Conservation (phyloP, 2,888 invertebrate genomes). For the Antitype chi region DNA sequence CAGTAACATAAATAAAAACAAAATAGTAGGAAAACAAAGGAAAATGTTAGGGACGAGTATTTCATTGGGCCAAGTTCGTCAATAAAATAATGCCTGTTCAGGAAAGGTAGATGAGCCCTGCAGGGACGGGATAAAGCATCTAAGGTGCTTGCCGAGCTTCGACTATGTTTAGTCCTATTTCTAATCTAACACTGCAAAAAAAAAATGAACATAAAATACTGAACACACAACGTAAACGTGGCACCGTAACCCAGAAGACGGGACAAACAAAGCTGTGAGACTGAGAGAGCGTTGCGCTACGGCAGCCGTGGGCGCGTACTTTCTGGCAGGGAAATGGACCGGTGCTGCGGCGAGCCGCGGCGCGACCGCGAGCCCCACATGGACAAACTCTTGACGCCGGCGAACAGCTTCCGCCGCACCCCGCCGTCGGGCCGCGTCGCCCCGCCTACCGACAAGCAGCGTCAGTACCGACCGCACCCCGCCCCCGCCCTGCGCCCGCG, state of each 20-base stretch:
- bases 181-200: conserved; percentile 88
- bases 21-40: conserved; percentile 69
- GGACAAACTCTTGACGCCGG: conserved; percentile 95
- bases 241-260: conserved; percentile 86
- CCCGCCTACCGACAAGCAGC: conserved; percentile 88
- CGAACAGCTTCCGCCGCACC: conserved; percentile 94
- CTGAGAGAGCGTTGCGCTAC: conserved; percentile 86
- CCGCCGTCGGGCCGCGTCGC: conserved; percentile 91
- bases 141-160: conserved; percentile 85
- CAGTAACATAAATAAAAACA: conserved; percentile 68
- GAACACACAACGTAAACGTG: conserved; percentile 87
- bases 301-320: conserved; percentile 92
- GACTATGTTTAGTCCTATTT: conserved; percentile 83
- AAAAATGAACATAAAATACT: conserved; percentile 80
- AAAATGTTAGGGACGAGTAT: conserved; percentile 61
- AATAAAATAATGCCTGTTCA: conserved; percentile 68
- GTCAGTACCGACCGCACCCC: conserved; percentile 86
- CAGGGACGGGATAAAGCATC: conserved; percentile 85
- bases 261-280: conserved; percentile 89
- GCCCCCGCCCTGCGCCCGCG: conserved; percentile 87
- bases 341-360: conserved; percentile 93
- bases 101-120: conserved; percentile 76
- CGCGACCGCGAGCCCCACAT: conserved; percentile 93
- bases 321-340: conserved; percentile 96
- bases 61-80: conserved; percentile 65